Evolutionary conservation across 2,888 invertebrate genomes (phyloP), one percentile per base, ranked within the genome.

Genomic region (Prenolepis imparis): DNA sequence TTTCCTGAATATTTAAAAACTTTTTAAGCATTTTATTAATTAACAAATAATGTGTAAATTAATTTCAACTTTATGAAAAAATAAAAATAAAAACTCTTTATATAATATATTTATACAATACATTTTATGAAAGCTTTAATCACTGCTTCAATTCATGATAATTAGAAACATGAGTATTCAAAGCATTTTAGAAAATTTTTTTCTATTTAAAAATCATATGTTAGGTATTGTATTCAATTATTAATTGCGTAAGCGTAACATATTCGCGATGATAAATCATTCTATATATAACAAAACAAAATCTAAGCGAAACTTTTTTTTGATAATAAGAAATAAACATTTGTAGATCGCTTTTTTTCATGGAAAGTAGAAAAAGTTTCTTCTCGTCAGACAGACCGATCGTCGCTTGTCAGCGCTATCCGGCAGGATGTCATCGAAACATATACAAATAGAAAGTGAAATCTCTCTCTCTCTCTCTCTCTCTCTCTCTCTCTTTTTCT

Each of bases 391-490:
- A 39, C 8, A 39, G 12, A 18, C 6, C 78, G 32, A 44, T 59
- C 32, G 44, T 70, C 44, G 41, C 28, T 68, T 32, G 59, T 32
- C 72, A 72, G 77, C 77, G 52, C 63, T 87, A 81, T 80, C 82
- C 32, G 85, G 82, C 82, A 87, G 85, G 52, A 81, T 78, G 67
- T 85, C 85, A 86, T 85, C 80, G 80, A 89, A 84, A 85, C 80
- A 89, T 84, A 85, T 80, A 87, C 77, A 89, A 88, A 87, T 85
- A 83, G 87, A 85, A 89, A 87, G 88, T 89, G 83, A 86, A 88
- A 84, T 63, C 24, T 0, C 39, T 72, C 55, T 36, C 36, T 72
- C n/a, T 36, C 55, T 55, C 70, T 52, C 21, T 52, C 15, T 36
- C 0, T 70, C 21, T 70, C 52, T 55, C 21, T 70, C 15, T 36